Percentiles rank a stretch among this genome's conserved stretches.
phyloP scores from a whole-genome alignment of 2,888 invertebrate genomes.

The Drosophila cognata region DNA sequence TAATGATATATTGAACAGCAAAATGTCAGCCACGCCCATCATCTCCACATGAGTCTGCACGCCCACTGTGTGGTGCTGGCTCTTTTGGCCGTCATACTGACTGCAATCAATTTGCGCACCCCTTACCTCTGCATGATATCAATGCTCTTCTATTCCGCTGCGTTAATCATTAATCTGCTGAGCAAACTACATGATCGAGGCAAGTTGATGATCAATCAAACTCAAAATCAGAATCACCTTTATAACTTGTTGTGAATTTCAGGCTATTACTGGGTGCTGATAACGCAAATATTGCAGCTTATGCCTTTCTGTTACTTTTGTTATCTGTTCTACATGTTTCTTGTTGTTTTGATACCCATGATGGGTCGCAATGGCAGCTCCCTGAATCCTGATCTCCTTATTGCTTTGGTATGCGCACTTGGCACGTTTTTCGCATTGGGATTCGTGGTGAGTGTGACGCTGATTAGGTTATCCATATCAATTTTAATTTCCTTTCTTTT shows the following conservation, averaged over 20 bases:
- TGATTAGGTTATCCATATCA: too few species aligned
- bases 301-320: slow-evolving; percentile 85
- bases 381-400: slow-evolving; percentile 86
- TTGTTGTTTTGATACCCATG: slow-evolving; percentile 87
- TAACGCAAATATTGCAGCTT: slow-evolving; percentile 83
- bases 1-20: slow-evolving; percentile 52
- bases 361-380: slow-evolving; percentile 86
- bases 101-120: slow-evolving; percentile 75
- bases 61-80: slow-evolving; percentile 80
- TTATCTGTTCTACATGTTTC: slow-evolving; percentile 85
- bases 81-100: slow-evolving; percentile 69
- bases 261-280: slow-evolving; percentile 75
- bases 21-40: slow-evolving; percentile 72
- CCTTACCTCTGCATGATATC: slow-evolving; percentile 81
- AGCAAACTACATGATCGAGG: slow-evolving; percentile 77
- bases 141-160: slow-evolving; percentile 75
- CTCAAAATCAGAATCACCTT: not conserved
- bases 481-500: not conserved
- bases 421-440: slow-evolving; percentile 81
- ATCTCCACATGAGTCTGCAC: slow-evolving; percentile 82
- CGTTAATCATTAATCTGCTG: slow-evolving; percentile 77
- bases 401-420: slow-evolving; percentile 84
- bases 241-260: not conserved
- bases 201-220: slow-evolving; percentile 34
- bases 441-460: slow-evolving; percentile 78